These are phyloP conservation scores for Stenoptilia bipunctidactyla DNA, from an alignment of 2,888 invertebrate genomes.

Conservation along the genomic window DNA sequence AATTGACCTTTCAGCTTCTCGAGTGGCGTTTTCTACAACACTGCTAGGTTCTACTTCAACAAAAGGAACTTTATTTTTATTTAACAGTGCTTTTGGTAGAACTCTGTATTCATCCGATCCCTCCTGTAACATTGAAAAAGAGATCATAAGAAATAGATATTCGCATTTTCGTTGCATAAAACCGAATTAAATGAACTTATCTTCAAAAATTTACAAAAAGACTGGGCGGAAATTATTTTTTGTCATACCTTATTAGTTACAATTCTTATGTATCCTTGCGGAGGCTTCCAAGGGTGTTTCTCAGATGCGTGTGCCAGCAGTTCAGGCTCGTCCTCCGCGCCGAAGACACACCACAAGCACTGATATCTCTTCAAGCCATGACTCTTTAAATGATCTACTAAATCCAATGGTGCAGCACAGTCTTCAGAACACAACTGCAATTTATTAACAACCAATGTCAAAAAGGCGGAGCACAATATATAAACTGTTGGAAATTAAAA, in stretches of 20 bases:
- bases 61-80: conserved; percentile 28
- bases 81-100: conserved; percentile 44
- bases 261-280: conserved; percentile 48
- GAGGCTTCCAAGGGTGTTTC: conserved; percentile 50
- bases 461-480: conserved; percentile 8
- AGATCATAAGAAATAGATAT: too few relatives aligned
- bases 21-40: conserved; percentile 33
- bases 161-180: too few relatives aligned
- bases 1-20: conserved; percentile 51
- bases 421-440: conserved; percentile 36
- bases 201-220: neutral
- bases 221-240: neutral
- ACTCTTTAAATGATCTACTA: conserved; percentile 37
- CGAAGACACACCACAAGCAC: conserved; percentile 53
- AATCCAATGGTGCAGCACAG: conserved; percentile 20
- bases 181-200: neutral
- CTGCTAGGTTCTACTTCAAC: conserved; percentile 23
- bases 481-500: neutral
- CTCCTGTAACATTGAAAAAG: conserved; percentile 36
- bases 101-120: conserved; percentile 35
- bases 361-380: conserved; percentile 55
- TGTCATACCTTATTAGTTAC: conserved; percentile 41
- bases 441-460: too few relatives aligned
- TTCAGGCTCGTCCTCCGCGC: conserved; percentile 39
- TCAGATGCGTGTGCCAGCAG: conserved; percentile 42